These are phyloP conservation scores for cattle (Bos taurus) DNA, from an alignment of 2,113 vertebrate species.

Conservation along the genomic window ARS-UCD2.0 NC_037343.1:48864501-48865000, in stretches of 20 bases:
- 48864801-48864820: background rate
- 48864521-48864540: background rate
- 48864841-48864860: background rate
- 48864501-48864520: background rate
- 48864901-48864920: background rate
- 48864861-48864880: background rate
- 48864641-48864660: background rate
- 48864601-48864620: background rate
- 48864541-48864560: background rate
- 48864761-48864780: background rate
- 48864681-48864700: background rate
- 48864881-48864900: background rate
- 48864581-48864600: no score
- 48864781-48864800: background rate
- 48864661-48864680: no score
- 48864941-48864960: no score
- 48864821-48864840: background rate
- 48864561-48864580: background rate
- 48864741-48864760: background rate
- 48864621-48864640: background rate
- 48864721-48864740: background rate
- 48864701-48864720: background rate
- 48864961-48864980: no score
- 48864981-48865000: fast-evolving
- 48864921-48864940: background rate